These are phyloP conservation scores for Campoplex capitator DNA, from an alignment of 2,888 invertebrate genomes.

Conservation along the genomic window DNA sequence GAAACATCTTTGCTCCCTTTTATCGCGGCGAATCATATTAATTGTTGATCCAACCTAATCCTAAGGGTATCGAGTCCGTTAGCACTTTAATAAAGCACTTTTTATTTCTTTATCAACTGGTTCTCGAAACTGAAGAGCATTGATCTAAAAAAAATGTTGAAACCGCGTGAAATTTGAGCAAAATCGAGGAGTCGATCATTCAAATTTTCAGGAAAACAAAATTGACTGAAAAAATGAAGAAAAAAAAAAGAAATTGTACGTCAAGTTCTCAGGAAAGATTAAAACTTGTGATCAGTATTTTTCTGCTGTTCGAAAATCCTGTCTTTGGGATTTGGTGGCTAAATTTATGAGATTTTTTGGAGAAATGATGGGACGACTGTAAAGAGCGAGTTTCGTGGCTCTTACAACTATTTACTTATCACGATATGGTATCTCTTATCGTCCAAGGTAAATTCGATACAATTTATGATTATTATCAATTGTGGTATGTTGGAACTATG, in stretches of 20 bases:
- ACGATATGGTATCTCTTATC: neutral
- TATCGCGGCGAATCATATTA: neutral
- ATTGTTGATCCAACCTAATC: neutral
- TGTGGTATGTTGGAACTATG: constrained; percentile 40
- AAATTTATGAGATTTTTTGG: neutral
- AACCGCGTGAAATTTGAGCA: neutral
- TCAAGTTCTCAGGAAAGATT: too few relatives aligned
- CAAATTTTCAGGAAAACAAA: neutral
- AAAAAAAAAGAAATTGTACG: too few relatives aligned
- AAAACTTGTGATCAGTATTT: too few relatives aligned
- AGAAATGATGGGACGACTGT: neutral
- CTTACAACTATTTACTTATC: neutral
- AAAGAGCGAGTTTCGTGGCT: neutral
- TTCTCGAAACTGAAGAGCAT: neutral
- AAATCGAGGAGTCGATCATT: neutral
- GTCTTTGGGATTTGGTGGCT: neutral
- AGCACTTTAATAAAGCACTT: neutral
- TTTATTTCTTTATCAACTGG: neutral
- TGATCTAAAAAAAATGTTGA: neutral
- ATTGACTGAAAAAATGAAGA: too few relatives aligned
- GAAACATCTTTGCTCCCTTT: neutral
- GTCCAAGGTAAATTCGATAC: constrained; percentile 25
- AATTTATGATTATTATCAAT: constrained; percentile 57
- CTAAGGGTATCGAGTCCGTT: neutral
- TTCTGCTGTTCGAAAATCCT: neutral